Percentiles rank a stretch among this genome's conserved stretches.
phyloP scores from a whole-genome alignment of 2,888 invertebrate species.

The Lasioglossum malachurum region DNA sequence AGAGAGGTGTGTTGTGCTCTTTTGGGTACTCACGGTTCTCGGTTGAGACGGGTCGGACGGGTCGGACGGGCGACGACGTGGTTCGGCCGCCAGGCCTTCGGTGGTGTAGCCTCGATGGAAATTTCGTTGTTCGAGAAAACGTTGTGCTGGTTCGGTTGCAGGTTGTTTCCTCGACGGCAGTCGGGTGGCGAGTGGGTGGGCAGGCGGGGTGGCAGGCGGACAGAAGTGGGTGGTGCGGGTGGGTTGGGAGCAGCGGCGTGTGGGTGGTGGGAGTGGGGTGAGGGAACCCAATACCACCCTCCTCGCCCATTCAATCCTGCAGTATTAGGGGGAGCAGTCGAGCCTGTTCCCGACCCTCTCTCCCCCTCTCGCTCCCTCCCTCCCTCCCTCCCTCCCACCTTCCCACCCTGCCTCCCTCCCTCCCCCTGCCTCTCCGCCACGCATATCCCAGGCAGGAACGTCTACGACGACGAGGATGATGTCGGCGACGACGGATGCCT shows the following conservation, averaged over 20 bases:
- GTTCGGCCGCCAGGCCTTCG: not conserved
- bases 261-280: slow-evolving; percentile 82
- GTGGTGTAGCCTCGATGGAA: slow-evolving; percentile 60
- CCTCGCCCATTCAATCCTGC: slow-evolving; percentile 79
- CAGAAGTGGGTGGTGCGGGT: slow-evolving; percentile 78
- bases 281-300: slow-evolving; percentile 81
- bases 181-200: slow-evolving; percentile 85
- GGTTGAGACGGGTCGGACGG: not conserved
- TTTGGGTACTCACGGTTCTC: slow-evolving; percentile 25
- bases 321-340: slow-evolving; percentile 77
- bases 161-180: slow-evolving; percentile 85
- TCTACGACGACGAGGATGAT: slow-evolving; percentile 61
- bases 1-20: not conserved
- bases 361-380: slow-evolving; percentile 40
- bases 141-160: slow-evolving; percentile 80
- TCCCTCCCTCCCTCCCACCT: slow-evolving; percentile 36
- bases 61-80: not conserved
- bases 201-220: slow-evolving; percentile 83
- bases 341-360: slow-evolving; percentile 66
- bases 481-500: slow-evolving; percentile 47
- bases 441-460: slow-evolving; percentile 56
- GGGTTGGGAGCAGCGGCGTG: slow-evolving; percentile 74
- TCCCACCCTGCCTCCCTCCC: slow-evolving; percentile 25
- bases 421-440: slow-evolving; percentile 31
- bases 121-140: slow-evolving; percentile 78